phyloP scores from a whole-genome alignment of 2,797 vertebrate species.

The Poecile montanus region DNA sequence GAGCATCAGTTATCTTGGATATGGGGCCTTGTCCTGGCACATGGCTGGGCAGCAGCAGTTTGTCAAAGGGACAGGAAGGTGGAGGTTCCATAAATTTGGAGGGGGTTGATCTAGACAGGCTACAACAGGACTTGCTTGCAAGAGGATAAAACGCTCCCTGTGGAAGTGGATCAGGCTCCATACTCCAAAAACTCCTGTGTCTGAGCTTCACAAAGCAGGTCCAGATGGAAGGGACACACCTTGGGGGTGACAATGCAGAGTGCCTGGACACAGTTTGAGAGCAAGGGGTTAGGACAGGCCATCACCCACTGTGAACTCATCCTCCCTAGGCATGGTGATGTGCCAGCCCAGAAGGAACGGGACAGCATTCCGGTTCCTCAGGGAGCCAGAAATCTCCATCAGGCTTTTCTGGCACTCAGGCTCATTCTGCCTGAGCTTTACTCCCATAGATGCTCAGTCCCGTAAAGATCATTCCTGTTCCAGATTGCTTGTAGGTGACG shows the following conservation, averaged over 20 bases:
- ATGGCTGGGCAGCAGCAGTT: not conserved
- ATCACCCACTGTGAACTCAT: not conserved
- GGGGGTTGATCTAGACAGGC: not conserved
- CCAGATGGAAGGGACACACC: not conserved
- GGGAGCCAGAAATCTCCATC: not conserved
- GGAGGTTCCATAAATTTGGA: not conserved
- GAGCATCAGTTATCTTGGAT: not conserved
- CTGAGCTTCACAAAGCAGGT: not conserved
- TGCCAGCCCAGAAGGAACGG: not conserved
- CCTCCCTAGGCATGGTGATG: not conserved
- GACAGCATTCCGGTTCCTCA: not conserved
- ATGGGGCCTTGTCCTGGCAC: not conserved
- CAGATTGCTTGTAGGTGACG: not conserved
- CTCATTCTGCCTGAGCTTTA: not conserved
- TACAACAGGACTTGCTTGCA: not conserved
- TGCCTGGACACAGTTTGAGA: not conserved
- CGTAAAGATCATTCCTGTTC: not conserved
- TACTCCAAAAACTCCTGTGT: accelerated
- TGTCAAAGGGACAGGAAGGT: not conserved
- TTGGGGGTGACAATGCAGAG: not conserved
- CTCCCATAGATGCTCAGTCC: accelerated
- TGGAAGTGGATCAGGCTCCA: not conserved
- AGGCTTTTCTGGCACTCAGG: not conserved
- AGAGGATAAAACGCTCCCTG: not conserved
- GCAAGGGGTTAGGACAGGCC: not conserved